phyloP scores from a whole-genome alignment of 2,797 vertebrate species.

The Acanthurus lineatus region DNA sequence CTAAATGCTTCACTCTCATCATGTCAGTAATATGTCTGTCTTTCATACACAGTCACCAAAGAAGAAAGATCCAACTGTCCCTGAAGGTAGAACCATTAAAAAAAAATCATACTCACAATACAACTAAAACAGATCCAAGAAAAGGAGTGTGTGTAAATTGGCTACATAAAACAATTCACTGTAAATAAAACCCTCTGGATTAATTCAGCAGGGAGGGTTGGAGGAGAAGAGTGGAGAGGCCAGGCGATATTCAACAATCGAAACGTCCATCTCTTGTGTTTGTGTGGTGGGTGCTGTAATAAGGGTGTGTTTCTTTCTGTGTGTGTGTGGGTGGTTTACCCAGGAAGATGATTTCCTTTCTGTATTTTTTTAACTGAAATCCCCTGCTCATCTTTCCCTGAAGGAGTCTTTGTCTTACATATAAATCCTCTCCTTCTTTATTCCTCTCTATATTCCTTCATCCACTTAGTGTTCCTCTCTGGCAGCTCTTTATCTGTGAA shows the following conservation, averaged over 20 bases:
- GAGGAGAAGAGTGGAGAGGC: conserved; percentile 34
- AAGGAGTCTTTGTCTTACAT: conserved; percentile 17
- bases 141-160: conserved; percentile 57
- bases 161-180: conserved; percentile 75
- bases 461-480: conserved; percentile 16
- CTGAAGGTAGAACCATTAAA: conserved; percentile 72
- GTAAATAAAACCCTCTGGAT: conserved; percentile 56
- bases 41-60: conserved; percentile 41
- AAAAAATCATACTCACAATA: conserved; percentile 44
- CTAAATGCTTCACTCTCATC: conserved; percentile 28
- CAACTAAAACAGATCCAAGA: conserved; percentile 51
- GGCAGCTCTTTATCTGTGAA: conserved; percentile 29
- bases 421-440: conserved; percentile 26
- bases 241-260: conserved; percentile 48
- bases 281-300: conserved; percentile 8
- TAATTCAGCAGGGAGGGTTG: conserved; percentile 33
- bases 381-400: conserved; percentile 27
- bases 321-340: conserved; percentile 34
- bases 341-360: conserved; percentile 48
- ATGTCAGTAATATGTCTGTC: conserved; percentile 11
- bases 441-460: conserved; percentile 8
- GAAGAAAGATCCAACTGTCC: conserved; percentile 57
- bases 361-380: conserved; percentile 38
- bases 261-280: conserved; percentile 20
- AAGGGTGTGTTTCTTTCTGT: conserved; percentile 10